A percentile compares a stretch with the other conserved stretches of the same genome.
Evolutionary conservation across 2,888 invertebrate genomes (phyloP).

Genomic region (Cyclophora albipunctata): DNA sequence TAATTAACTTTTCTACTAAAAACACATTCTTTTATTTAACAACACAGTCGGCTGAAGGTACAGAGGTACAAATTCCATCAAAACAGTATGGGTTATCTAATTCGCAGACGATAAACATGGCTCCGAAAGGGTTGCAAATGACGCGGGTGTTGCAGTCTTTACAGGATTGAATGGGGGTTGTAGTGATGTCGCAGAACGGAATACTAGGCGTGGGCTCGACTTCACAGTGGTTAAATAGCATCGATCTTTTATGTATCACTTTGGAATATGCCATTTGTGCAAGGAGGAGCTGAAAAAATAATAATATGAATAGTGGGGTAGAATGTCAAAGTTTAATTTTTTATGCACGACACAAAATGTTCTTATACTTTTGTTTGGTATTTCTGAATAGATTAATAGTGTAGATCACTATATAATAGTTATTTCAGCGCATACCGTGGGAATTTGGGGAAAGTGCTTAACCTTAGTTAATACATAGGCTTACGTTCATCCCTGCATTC

Average conservation of each 20-base stretch:
- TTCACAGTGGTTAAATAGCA: neutral
- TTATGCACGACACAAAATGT: neutral
- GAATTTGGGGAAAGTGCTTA: too few species aligned
- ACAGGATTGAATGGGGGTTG: slow-evolving; percentile 31
- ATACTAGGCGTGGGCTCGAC: slow-evolving; percentile 22
- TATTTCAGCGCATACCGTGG: too few species aligned
- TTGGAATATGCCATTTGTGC: neutral
- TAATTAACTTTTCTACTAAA: too few species aligned
- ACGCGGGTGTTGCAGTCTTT: slow-evolving; percentile 40
- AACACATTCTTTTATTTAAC: too few species aligned
- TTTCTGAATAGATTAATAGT: neutral
- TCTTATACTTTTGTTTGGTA: neutral
- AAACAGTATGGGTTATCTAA: slow-evolving; percentile 38
- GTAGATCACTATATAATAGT: too few species aligned
- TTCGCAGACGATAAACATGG: slow-evolving; percentile 21
- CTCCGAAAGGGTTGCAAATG: slow-evolving; percentile 44
- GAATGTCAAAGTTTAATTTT: too few species aligned
- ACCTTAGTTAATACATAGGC: neutral
- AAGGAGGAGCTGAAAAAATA: neutral
- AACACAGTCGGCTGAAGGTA: too few species aligned
- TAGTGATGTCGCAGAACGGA: slow-evolving; percentile 26
- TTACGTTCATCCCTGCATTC: neutral
- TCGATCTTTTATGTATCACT: neutral
- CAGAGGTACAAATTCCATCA: slow-evolving; percentile 25
- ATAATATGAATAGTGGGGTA: neutral